Base-by-base conservation (phyloP, 2,113 vertebrate genomes). In the Xenus cinereus region DNA sequence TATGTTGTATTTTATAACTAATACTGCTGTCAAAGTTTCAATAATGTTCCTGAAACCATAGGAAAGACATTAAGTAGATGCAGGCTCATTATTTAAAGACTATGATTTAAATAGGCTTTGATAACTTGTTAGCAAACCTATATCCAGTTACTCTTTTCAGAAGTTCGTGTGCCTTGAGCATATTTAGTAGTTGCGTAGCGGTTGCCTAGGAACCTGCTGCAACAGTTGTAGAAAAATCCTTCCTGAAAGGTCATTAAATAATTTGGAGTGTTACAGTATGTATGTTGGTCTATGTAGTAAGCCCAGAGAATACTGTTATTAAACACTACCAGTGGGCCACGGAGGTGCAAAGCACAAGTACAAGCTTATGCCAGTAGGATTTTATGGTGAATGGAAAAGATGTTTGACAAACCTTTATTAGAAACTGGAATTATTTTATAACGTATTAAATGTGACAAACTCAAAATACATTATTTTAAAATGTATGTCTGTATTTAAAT, bases 201-300 rank as follows among this genome's bases (percentile, higher is more conserved):
- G 93, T 97, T 97, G 93, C 95, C 72, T 95, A 60, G 87, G 76
- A 96, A 90, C 91, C 74, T 5, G 1, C 92, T 94, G 92, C 51
- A 94, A 79, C 76, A 94, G 93, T 88, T 96, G 93, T 93, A 94
- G 87, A 93, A 73, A 93, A 89, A 96, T 83, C 75, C 79, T 87
- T 93, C 96, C 91, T 87, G 78, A 95, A 96, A 96, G 76, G 85
- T 93, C 88, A 92, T 94, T 79, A 93, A 90, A 87, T 95, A 91
- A 92, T 92, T 54, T 85, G 90, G 72, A 94, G 53, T 68, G 90
- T 83, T 88, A n/a, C 53, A 94, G 76, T 68, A 54, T 59, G 73
- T 84, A 50, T 53, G 93, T 94, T 82, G 81, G 89, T 87, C 50
- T 91, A 2, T 54, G 80, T 62, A 50, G 51, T 92, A 87, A 96